Evolutionary conservation across 2,113 vertebrate genomes (phyloP), one percentile per base, ranked within the genome.

Genomic region (Salvelinus alpinus): DNA sequence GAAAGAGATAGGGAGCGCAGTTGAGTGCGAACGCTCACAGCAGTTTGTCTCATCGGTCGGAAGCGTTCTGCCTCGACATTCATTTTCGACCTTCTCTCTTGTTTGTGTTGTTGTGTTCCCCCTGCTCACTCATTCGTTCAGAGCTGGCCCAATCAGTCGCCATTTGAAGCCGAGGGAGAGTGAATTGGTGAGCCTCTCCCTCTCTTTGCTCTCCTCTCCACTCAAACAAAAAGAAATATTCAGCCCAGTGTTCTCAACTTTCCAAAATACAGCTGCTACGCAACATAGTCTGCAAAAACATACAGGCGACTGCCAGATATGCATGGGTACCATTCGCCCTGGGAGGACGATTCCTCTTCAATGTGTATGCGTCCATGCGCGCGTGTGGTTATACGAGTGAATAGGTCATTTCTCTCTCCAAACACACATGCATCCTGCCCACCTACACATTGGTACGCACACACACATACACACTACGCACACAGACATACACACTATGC

Each of bases 241-340:
- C 85, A 71, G 81, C 87, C 74, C 86, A 81, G 78, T 77, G 85
- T 86, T 87, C 88, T 88, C 82, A 78, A 71, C 87, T 94, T 94
- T 93, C 92, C 92, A 92, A 93, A 94, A 93, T 93, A 94, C 90
- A 93, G 92, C 92, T 92, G 92, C 93, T 92, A 92, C 66, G 92
- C 92, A 93, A 94, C 91, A 90, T 89, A 11, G 87, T 89, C 80
- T 69, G 75, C 85, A 82, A 85, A 92, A 92, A 91, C 91, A 92
- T 69, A 86, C 89, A 91, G 88, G 87, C 87, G 90, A 83, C 82
- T 88, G 89, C 85, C 90, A 91, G 84, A 90, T 81, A 74, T 82
- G 78, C 79, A 54, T 51, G 75, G 81, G 89, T 72, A 80, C 69
- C 38, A 51, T 68, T 82, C 69, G 25, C 80, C 73, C 78, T 18